Base-by-base conservation (phyloP, 2,113 vertebrate genomes). In the Platichthys flesus region DNA sequence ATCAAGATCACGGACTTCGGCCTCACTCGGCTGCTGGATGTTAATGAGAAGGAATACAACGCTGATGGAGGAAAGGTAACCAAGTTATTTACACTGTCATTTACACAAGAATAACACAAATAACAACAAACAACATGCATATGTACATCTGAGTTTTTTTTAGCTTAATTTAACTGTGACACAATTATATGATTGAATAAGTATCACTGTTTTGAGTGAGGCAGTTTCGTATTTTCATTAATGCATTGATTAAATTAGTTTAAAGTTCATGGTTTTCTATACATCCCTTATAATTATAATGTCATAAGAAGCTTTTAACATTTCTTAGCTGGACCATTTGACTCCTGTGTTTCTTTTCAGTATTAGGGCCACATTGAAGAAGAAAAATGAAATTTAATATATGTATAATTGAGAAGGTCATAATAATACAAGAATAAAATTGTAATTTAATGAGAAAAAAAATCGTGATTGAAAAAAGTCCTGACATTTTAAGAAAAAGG, bases 1-100 rank as follows among this genome's bases (percentile, higher is more conserved):
- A 97, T 99, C 91, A 99, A 98, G 94, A 99, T 99, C 93, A 99
- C 98, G 0, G 98, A 99, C 90, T 99, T 99, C 0, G 98, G 98
- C 54, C 86, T 99, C 78, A 96, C 98, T 52, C 96, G 97, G 0
- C 95, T 99, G 69, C 85, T 99, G 87, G 98, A 99, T 82, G 96
- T 96, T 28, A 96, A 99, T 85, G 97, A 99, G 83, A 99, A 99
- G 84, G 98, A 99, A 66, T 99, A 99, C 55, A 98, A 99, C 23
- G 97, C 98, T 10, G 98, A 99, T 77, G 98, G 98, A 51, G 98
- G 98, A 73, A 99, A 99, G 95, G 98, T 99, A 86, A 71, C 51
- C 26, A 4, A 9, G 23, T 64, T 10, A 60, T 52, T 21, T 49
- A 59, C 20, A 24, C 45, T 24, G 1, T 60, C 60, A 62, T 21